These are phyloP conservation scores for Choristoneura rosaceana DNA, from an alignment of 2,888 invertebrate genomes.

Conservation along the genomic window DNA sequence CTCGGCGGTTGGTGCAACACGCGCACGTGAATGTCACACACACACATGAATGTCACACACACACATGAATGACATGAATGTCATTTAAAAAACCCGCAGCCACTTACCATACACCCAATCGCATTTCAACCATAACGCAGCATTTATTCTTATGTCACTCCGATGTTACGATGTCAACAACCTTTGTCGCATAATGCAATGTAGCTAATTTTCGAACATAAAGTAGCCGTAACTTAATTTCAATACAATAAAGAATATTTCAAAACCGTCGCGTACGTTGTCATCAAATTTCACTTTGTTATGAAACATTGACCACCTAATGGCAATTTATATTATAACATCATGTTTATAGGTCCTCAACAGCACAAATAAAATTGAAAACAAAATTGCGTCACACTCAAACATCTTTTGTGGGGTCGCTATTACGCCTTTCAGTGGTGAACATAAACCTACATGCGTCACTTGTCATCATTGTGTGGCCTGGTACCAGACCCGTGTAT, in stretches of 20 bases:
- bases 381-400: slow-evolving; percentile 44
- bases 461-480: slow-evolving; percentile 30
- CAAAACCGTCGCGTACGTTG: slow-evolving; percentile 26
- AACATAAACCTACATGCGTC: slow-evolving; percentile 36
- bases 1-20: no score
- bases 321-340: slow-evolving; percentile 16
- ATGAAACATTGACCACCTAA: slow-evolving; percentile 41
- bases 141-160: slow-evolving; percentile 7
- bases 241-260: slow-evolving; percentile 44
- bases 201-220: slow-evolving; percentile 33
- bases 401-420: slow-evolving; percentile 43
- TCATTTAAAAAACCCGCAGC: background rate
- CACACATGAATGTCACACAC: no score
- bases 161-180: slow-evolving; percentile 34
- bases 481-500: background rate
- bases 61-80: background rate
- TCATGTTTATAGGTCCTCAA: slow-evolving; percentile 2
- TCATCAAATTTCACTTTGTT: slow-evolving; percentile 50
- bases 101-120: background rate
- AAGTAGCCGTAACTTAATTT: slow-evolving; percentile 38
- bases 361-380: slow-evolving; percentile 18
- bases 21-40: no score
- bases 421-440: slow-evolving; percentile 44
- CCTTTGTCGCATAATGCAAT: slow-evolving; percentile 21
- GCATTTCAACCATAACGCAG: background rate